phyloP scores from a whole-genome alignment of 1,140 invertebrate genomes.

The Zophobas atratus region DNA sequence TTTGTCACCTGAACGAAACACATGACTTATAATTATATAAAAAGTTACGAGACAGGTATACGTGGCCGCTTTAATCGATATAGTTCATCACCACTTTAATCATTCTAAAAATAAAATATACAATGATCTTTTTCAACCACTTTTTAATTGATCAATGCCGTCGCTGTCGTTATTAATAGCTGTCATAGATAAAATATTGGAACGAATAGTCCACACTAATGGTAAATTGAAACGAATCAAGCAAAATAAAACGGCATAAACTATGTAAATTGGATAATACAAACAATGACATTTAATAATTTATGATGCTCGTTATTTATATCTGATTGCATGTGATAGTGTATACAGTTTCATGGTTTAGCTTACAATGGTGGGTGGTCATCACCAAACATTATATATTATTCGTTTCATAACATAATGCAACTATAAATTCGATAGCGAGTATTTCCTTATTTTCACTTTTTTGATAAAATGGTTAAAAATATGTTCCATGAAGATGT shows the following conservation, averaged over 20 bases:
- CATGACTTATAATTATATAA: no score
- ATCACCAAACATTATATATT: neutral
- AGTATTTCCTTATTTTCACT: no score
- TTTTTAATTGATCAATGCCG: neutral
- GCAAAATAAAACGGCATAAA: conserved; percentile 36
- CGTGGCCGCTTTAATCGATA: neutral
- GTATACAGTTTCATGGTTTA: conserved; percentile 9
- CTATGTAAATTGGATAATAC: conserved; percentile 35
- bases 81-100: no score
- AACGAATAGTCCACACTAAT: neutral
- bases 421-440: no score
- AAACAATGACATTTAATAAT: conserved; percentile 29
- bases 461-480: no score
- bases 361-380: conserved; percentile 5
- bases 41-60: no score
- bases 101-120: no score
- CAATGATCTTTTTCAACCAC: neutral
- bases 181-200: conserved; percentile 16
- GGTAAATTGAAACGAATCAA: conserved; percentile 28
- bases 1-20: no score
- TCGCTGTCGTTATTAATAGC: neutral
- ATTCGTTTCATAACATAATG: no score
- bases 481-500: no score
- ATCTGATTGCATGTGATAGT: conserved; percentile 18
- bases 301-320: conserved; percentile 26